phyloP scores from a whole-genome alignment of 1,140 invertebrate genomes.

The Cheumatopsyche charites region DNA sequence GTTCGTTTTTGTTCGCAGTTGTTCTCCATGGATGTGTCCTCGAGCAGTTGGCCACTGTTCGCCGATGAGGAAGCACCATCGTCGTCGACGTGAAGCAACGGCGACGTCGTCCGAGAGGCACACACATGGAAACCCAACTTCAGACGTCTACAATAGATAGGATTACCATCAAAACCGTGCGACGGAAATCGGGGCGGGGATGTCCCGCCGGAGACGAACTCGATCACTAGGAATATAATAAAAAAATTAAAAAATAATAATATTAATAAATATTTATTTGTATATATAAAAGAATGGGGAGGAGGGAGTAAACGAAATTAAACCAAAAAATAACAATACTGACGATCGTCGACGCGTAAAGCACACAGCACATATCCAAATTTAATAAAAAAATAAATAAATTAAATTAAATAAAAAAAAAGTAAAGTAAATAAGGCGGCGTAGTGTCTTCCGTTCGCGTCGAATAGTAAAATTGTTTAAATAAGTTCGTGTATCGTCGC shows the following conservation, averaged over 20 bases:
- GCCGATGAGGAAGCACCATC: neutral
- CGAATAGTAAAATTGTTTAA: neutral
- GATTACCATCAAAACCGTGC: constrained; percentile 45
- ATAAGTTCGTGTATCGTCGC: neutral
- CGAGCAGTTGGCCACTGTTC: neutral
- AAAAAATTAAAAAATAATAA: no score
- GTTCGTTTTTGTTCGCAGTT: no score
- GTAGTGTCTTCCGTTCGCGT: neutral
- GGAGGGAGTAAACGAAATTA: neutral
- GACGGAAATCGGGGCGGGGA: constrained; percentile 41
- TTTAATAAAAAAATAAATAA: neutral
- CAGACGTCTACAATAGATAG: constrained; percentile 38
- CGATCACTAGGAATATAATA: neutral
- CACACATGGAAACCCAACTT: constrained; percentile 45
- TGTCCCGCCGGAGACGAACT: constrained; percentile 23
- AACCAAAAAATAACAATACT: neutral
- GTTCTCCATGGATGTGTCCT: no score
- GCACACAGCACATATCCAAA: neutral
- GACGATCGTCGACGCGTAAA: constrained; percentile 30
- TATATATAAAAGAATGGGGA: neutral
- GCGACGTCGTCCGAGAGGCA: neutral
- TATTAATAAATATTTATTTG: no score
- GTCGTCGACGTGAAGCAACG: neutral
- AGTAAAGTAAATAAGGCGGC: neutral
- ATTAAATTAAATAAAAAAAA: neutral